A percentile compares a stretch with the other conserved stretches of the same genome.
These are phyloP conservation scores for Columba janthina DNA, from an alignment of 2,113 vertebrate species.

Conservation along the genomic window DNA sequence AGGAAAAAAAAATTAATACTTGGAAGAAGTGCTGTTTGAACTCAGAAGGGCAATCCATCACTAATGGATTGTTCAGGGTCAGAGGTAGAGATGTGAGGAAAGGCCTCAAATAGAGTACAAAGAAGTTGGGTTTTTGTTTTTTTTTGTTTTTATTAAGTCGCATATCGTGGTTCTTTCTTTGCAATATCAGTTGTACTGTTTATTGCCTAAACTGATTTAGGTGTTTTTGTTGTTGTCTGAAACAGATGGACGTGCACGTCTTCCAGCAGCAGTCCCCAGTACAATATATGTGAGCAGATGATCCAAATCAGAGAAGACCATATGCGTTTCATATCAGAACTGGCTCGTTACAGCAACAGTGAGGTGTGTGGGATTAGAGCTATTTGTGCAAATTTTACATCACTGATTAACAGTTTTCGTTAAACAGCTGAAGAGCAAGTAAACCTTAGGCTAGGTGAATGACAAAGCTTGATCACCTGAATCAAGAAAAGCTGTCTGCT, in stretches of 20 bases:
- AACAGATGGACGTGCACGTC: constrained; percentile 81
- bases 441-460: neutral
- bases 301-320: constrained; percentile 98
- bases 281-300: constrained; percentile 99
- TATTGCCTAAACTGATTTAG: neutral
- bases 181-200: neutral
- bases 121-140: neutral
- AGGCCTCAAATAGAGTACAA: neutral
- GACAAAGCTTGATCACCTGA: neutral
- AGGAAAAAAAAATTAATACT: neutral
- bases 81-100: neutral
- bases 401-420: neutral
- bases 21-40: neutral
- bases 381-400: neutral
- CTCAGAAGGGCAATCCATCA: neutral
- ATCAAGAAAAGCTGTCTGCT: neutral
- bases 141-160: neutral
- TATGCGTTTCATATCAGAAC: constrained; percentile 98
- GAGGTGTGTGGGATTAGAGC: constrained; percentile 80
- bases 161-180: neutral
- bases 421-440: neutral
- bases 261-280: constrained; percentile 95
- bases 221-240: neutral
- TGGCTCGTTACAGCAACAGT: constrained; percentile 97
- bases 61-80: neutral